phyloP scores from a whole-genome alignment of 37 sponge, comb jelly and placozoan genomes.

The Sycon ciliatum region DNA sequence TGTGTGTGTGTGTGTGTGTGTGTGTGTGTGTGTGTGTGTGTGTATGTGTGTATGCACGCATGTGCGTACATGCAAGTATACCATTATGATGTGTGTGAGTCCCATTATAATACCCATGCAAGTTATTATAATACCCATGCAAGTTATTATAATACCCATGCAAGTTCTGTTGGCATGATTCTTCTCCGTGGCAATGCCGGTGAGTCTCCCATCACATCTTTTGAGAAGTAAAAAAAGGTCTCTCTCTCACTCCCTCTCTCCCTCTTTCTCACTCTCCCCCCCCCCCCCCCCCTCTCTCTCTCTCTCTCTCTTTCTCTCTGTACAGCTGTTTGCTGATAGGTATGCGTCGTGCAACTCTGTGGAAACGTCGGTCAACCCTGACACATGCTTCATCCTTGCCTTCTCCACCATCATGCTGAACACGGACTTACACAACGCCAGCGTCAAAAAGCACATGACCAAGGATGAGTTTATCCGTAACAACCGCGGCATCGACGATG shows the following conservation, averaged over 20 bases:
- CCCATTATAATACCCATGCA: slow-evolving; percentile 66
- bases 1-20: too few species aligned
- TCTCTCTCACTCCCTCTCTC: too few species aligned
- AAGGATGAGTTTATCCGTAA: slow-evolving; percentile 62
- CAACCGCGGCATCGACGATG: slow-evolving; percentile 73
- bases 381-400: slow-evolving; percentile 72
- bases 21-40: too few species aligned
- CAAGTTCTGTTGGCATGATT: neutral
- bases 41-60: too few species aligned
- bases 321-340: slow-evolving; percentile 63
- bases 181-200: neutral
- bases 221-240: too few species aligned
- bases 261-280: too few species aligned
- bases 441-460: slow-evolving; percentile 48
- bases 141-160: slow-evolving; percentile 76
- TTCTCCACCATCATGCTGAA: slow-evolving; percentile 90
- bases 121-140: slow-evolving; percentile 65
- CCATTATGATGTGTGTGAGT: too few species aligned
- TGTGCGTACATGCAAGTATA: too few species aligned
- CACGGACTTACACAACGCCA: slow-evolving; percentile 76
- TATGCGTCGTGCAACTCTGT: slow-evolving; percentile 45
- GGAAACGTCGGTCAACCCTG: slow-evolving; percentile 28
- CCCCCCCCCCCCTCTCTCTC: too few species aligned
- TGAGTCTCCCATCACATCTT: neutral
- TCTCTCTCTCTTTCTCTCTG: neutral